Evolutionary conservation across 2,888 invertebrate genomes (phyloP).

Genomic region (Idaea aversata): DNA sequence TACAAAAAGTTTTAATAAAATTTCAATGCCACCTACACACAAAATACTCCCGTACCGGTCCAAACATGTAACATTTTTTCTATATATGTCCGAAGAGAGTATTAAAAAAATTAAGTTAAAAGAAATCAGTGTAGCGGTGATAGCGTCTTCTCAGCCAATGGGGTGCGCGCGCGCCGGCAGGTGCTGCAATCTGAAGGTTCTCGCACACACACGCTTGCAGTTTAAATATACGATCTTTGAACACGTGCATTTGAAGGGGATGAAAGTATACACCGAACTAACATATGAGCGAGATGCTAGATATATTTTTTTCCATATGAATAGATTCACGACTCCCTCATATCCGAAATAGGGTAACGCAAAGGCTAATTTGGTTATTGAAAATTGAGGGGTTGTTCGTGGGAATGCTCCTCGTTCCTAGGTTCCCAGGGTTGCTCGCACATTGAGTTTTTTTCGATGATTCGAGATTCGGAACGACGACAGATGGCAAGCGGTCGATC

Average conservation of each 20-base stretch:
- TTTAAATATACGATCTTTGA: conserved; percentile 72
- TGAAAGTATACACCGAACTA: conserved; percentile 51
- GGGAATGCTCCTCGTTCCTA: conserved; percentile 82
- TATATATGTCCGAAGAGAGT: conserved; percentile 70
- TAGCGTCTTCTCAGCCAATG: conserved; percentile 69
- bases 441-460: conserved; percentile 77
- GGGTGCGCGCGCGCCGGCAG: conserved; percentile 73
- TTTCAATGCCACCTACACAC: conserved; percentile 76
- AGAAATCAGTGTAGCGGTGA: conserved; percentile 80
- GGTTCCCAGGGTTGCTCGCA: conserved; percentile 84
- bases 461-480: conserved; percentile 76
- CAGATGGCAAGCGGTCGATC: conserved; percentile 78
- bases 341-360: conserved; percentile 81
- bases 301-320: conserved; percentile 74
- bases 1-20: conserved; percentile 66
- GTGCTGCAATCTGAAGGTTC: conserved; percentile 65
- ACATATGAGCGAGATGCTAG: conserved; percentile 51
- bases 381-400: conserved; percentile 82
- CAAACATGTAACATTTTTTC: conserved; percentile 77
- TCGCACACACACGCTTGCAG: conserved; percentile 63
- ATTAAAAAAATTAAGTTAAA: conserved; percentile 74
- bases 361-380: conserved; percentile 82
- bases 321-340: conserved; percentile 80
- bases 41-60: conserved; percentile 73
- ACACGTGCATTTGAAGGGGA: conserved; percentile 81